Evolutionary conservation across 2,888 invertebrate genomes (phyloP).

Genomic region (Steinernema hermaphroditum): DNA sequence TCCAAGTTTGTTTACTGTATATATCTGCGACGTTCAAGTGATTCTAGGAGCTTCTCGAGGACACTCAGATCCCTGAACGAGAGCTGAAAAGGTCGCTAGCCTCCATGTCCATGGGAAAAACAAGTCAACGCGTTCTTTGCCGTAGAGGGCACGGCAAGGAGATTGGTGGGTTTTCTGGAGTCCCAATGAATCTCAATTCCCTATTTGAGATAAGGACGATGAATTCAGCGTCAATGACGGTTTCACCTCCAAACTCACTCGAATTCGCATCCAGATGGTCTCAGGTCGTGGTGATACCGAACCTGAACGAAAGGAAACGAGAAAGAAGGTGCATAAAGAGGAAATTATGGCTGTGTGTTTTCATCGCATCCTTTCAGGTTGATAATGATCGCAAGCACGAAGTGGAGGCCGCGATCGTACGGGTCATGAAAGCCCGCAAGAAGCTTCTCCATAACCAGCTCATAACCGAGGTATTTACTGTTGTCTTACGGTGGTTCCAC

Average conservation of each 20-base stretch:
- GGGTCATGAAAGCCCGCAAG: conserved; percentile 98
- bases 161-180: conserved; percentile 74
- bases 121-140: conserved; percentile 40
- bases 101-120: conserved; percentile 92
- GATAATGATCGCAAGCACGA: conserved; percentile 99
- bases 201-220: conserved; percentile 67
- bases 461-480: conserved; percentile 79
- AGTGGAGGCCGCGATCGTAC: conserved; percentile 97
- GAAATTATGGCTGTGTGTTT: conserved; percentile 17
- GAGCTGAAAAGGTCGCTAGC: conserved; percentile 91
- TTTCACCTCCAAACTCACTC: conserved; percentile 93
- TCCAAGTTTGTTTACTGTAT: conserved; percentile 73
- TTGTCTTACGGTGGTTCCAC: not conserved
- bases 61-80: conserved; percentile 94
- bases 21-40: not conserved
- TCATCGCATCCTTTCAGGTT: conserved; percentile 69
- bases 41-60: conserved; percentile 80
- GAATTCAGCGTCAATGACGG: conserved; percentile 82
- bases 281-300: conserved; percentile 81
- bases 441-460: conserved; percentile 84
- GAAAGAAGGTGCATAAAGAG: conserved; percentile 72
- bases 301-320: conserved; percentile 93
- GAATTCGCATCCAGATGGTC: conserved; percentile 74
- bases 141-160: not conserved
- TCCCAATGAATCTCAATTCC: conserved; percentile 66